These are phyloP conservation scores for Zaprionus obscuricornis DNA, from an alignment of 2,888 invertebrate species.

Conservation along the genomic window DNA sequence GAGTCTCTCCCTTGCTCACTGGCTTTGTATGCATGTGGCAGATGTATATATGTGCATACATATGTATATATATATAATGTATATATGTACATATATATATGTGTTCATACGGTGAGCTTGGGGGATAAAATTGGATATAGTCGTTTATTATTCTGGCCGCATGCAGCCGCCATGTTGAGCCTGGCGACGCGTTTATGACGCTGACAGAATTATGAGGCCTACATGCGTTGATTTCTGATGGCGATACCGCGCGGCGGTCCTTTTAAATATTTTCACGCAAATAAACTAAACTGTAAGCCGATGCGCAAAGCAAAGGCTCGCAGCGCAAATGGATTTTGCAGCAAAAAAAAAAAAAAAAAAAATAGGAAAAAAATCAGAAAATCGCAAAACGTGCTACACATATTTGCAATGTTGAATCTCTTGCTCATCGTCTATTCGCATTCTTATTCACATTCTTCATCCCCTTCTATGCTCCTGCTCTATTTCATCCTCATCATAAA, in stretches of 20 bases:
- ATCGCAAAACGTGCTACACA: constrained; percentile 78
- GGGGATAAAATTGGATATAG: constrained; percentile 44
- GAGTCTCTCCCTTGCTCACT: constrained; percentile 18
- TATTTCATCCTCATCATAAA: constrained; percentile 64
- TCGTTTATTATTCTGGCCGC: constrained; percentile 75
- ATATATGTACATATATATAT: constrained; percentile 27
- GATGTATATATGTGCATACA: constrained; percentile 44
- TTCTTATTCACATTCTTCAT: neutral
- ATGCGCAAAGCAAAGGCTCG: constrained; percentile 34
- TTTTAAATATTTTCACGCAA: constrained; percentile 77
- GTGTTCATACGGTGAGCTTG: neutral
- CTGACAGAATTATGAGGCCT: constrained; percentile 80
- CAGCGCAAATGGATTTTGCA: constrained; percentile 68
- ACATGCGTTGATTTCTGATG: constrained; percentile 72
- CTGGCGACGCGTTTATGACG: constrained; percentile 78
- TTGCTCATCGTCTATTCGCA: neutral
- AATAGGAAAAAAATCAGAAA: constrained; percentile 60
- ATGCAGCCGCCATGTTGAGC: constrained; percentile 67
- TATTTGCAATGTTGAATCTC: constrained; percentile 40
- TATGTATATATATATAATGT: constrained; percentile 4
- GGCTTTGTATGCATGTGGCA: constrained; percentile 10
- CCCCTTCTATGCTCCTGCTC: neutral
- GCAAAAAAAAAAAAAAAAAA: constrained; percentile 45
- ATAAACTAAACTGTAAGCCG: constrained; percentile 75
- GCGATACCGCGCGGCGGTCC: constrained; percentile 33